Conservation (phyloP, 2,113 vertebrate species). For the Galemys pyrenaicus region DNA sequence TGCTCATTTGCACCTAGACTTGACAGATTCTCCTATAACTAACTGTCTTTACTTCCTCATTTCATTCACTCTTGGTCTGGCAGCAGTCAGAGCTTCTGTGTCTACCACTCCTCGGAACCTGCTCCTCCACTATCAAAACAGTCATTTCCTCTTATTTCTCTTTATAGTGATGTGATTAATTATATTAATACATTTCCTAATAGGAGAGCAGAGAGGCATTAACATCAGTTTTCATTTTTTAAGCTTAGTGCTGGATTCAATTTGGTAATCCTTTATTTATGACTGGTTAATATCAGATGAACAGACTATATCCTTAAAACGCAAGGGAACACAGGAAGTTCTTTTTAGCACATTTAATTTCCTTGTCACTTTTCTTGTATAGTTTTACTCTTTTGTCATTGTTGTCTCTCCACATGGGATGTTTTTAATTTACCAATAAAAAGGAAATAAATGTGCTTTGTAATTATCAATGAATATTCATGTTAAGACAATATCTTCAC, state of each 20-base stretch:
- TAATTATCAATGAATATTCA: constrained; percentile 16
- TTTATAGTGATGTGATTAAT: constrained; percentile 23
- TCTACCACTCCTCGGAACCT: neutral
- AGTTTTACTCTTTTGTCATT: constrained; percentile 35
- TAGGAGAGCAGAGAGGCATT: neutral
- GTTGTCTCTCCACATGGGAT: neutral
- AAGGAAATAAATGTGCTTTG: constrained; percentile 41
- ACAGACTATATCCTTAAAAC: constrained; percentile 50
- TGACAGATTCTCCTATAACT: neutral
- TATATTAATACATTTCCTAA: constrained; percentile 44
- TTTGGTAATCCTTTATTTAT: constrained; percentile 57
- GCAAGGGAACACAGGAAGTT: neutral
- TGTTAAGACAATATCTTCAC: neutral
- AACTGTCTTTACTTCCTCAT: neutral
- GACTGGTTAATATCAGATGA: constrained; percentile 35
- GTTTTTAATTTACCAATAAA: constrained; percentile 47
- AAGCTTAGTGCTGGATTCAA: constrained; percentile 28
- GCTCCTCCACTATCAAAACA: neutral
- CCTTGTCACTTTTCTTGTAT: constrained; percentile 24
- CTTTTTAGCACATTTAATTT: constrained; percentile 55
- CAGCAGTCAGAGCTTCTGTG: neutral
- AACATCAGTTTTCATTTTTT: constrained; percentile 29
- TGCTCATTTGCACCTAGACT: neutral
- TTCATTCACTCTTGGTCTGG: neutral
- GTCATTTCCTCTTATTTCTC: constrained; percentile 3